Evolutionary conservation across 2,888 invertebrate species (phyloP).

Genomic region (Caenorhabditis plicata): DNA sequence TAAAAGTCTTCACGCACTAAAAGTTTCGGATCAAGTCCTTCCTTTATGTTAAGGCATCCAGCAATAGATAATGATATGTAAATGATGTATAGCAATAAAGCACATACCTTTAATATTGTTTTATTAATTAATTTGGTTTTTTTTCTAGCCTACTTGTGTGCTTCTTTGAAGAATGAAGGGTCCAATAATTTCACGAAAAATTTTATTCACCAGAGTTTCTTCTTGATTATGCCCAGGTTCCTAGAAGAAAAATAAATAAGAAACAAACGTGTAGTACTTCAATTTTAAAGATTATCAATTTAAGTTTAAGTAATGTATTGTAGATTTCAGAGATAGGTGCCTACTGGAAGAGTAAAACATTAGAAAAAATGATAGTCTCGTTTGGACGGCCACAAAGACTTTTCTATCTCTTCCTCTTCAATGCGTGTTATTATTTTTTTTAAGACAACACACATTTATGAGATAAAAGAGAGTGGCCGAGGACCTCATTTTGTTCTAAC

Average conservation of each 20-base stretch:
- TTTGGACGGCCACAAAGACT: too few relatives aligned
- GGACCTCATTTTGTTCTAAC: too few relatives aligned
- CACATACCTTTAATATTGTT: conserved; percentile 24
- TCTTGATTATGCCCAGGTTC: conserved; percentile 27
- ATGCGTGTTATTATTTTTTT: conserved; percentile 6
- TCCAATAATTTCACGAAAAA: conserved; percentile 62
- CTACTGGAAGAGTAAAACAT: too few relatives aligned
- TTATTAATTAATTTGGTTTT: neutral
- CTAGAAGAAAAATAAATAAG: too few relatives aligned
- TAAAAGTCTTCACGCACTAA: conserved; percentile 59
- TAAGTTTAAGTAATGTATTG: too few relatives aligned
- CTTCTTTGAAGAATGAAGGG: conserved; percentile 57
- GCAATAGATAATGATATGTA: conserved; percentile 54
- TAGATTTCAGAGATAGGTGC: too few relatives aligned
- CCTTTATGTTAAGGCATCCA: conserved; percentile 53
- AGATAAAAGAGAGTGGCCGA: too few relatives aligned
- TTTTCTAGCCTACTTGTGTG: conserved; percentile 27
- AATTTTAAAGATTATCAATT: too few relatives aligned
- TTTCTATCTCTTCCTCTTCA: conserved; percentile 17
- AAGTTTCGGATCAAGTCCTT: conserved; percentile 56
- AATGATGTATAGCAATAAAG: conserved; percentile 40
- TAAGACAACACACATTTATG: too few relatives aligned
- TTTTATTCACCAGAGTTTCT: conserved; percentile 61
- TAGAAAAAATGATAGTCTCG: too few relatives aligned
- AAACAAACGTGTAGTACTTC: too few relatives aligned